Percentiles rank a stretch among this genome's conserved stretches.
Evolutionary conservation across 2,797 vertebrate species (phyloP).

Genomic region (Sitta carolinensis): DNA sequence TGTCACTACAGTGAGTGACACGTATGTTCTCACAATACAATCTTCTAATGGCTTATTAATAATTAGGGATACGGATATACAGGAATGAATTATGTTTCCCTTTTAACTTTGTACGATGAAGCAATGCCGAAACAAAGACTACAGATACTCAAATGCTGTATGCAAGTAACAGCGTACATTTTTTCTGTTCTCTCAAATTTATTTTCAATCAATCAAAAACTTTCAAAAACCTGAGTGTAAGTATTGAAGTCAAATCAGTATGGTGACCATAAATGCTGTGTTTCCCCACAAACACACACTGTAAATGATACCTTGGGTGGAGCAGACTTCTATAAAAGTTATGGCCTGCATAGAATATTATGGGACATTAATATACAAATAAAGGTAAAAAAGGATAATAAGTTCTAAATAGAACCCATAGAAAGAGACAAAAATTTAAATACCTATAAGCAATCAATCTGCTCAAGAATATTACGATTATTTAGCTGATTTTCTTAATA

Average conservation of each 20-base stretch:
- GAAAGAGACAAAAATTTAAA: neutral
- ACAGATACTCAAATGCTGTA: neutral
- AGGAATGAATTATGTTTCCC: neutral
- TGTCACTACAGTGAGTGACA: neutral
- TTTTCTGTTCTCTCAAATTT: neutral
- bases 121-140: neutral
- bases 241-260: neutral
- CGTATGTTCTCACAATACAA: neutral
- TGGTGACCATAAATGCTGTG: neutral
- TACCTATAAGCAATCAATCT: neutral
- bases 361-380: neutral
- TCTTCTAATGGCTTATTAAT: neutral
- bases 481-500: neutral
- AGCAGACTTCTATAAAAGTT: neutral
- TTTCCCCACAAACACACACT: neutral
- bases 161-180: neutral
- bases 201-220: neutral
- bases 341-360: neutral
- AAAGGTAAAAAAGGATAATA: neutral
- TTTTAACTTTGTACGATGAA: neutral
- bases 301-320: neutral
- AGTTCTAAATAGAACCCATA: neutral
- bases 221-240: neutral
- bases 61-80: neutral
- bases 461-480: neutral